Percentiles rank a stretch among this genome's conserved stretches.
Conservation (phyloP, 2,113 vertebrate species). For the Otolemur garnettii region DNA sequence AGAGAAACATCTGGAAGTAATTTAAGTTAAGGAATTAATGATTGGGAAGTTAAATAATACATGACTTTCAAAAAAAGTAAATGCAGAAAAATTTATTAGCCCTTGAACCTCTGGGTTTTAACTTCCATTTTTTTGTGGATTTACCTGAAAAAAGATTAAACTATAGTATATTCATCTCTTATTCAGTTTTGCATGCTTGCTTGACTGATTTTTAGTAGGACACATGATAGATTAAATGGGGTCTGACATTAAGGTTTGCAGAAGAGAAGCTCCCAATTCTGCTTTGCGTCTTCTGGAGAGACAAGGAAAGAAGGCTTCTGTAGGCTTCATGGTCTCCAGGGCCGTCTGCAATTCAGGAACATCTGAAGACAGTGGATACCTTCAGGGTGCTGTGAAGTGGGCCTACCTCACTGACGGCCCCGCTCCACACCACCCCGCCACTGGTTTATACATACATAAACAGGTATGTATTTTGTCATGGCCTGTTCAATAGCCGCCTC, state of each 20-base stretch:
- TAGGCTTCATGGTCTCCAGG: background rate
- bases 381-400: accelerated
- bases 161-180: background rate
- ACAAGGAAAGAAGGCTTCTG: background rate
- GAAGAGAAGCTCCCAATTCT: background rate
- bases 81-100: conserved; percentile 22
- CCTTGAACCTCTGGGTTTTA: background rate
- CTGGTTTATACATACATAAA: too few relatives aligned
- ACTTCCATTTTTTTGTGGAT: background rate
- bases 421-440: accelerated
- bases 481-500: background rate
- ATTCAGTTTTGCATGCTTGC: background rate
- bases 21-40: conserved; percentile 68
- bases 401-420: accelerated
- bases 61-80: conserved; percentile 56
- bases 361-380: accelerated
- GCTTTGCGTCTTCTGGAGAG: accelerated
- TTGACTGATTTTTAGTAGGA: background rate
- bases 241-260: too few relatives aligned
- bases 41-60: conserved; percentile 68
- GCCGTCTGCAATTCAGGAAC: accelerated
- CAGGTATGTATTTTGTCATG: too few relatives aligned
- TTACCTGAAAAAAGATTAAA: background rate
- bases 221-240: background rate
- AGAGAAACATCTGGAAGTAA: conserved; percentile 75